phyloP scores from a whole-genome alignment of 2,797 vertebrate genomes.

The Mionectes olivaceus region DNA sequence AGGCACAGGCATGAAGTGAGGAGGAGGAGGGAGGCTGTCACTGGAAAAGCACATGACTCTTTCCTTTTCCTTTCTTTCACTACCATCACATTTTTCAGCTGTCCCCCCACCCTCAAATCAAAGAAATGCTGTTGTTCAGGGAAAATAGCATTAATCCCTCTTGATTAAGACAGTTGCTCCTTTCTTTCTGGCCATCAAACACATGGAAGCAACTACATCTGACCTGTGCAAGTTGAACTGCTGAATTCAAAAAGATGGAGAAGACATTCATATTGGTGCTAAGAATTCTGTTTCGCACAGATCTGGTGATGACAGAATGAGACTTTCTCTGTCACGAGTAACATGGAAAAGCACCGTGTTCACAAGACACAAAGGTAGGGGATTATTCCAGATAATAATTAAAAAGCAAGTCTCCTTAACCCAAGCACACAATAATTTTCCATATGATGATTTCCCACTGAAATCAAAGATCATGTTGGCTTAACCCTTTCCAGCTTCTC shows the following conservation, averaged over 20 bases:
- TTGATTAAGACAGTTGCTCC: neutral
- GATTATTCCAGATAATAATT: neutral
- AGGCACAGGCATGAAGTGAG: conserved; percentile 62
- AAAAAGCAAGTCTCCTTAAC: neutral
- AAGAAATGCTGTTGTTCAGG: neutral
- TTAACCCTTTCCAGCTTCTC: neutral
- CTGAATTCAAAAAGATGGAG: neutral
- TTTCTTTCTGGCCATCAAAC: neutral
- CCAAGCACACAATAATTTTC: neutral
- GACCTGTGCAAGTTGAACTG: neutral
- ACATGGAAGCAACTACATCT: neutral
- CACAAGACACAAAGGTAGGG: neutral
- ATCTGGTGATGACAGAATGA: neutral
- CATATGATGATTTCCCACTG: neutral
- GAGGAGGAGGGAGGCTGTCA: conserved; percentile 57
- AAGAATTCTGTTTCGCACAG: neutral
- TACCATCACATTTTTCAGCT: neutral
- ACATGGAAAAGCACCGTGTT: neutral
- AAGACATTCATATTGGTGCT: neutral
- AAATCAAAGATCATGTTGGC: neutral
- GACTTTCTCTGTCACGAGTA: neutral
- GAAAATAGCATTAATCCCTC: neutral
- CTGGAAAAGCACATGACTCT: conserved; percentile 24
- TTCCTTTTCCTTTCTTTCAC: conserved; percentile 4
- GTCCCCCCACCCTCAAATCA: neutral